A percentile compares a stretch with the other conserved stretches of the same genome.
Evolutionary conservation across 2,113 vertebrate species (phyloP).

Genomic region (Notarius lentiginosus): DNA sequence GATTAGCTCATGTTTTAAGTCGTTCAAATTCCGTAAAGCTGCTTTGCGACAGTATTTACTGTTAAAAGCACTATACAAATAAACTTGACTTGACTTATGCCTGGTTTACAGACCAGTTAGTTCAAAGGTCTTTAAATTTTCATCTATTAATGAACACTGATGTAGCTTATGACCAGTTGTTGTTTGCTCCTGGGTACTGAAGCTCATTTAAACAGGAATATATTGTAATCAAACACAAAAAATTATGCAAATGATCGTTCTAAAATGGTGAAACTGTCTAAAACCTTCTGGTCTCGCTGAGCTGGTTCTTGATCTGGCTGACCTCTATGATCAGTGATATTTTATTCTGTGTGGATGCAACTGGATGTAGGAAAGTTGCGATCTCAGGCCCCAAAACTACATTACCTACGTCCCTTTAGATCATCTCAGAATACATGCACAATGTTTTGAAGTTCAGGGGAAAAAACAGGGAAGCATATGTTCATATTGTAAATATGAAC

Average conservation of each 20-base stretch:
- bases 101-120: not conserved
- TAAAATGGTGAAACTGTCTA: conserved; percentile 43
- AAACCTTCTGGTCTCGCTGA: conserved; percentile 32
- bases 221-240: conserved; percentile 27
- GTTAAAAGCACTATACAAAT: too few relatives aligned
- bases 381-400: conserved; percentile 43
- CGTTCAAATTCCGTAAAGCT: too few relatives aligned
- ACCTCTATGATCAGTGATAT: conserved; percentile 37
- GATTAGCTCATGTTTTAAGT: too few relatives aligned
- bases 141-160: not conserved
- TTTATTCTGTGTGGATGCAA: not conserved
- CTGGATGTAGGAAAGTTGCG: conserved; percentile 29
- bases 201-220: not conserved
- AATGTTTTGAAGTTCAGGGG: conserved; percentile 49
- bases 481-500: not conserved
- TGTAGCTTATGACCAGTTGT: not conserved
- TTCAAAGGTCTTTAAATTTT: not conserved
- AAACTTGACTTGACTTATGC: not conserved
- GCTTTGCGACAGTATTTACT: too few relatives aligned
- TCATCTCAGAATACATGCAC: conserved; percentile 62
- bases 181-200: conserved; percentile 10
- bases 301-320: conserved; percentile 38
- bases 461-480: conserved; percentile 28
- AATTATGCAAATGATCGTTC: conserved; percentile 20
- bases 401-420: conserved; percentile 60